Evolutionary conservation across 2,113 vertebrate species (phyloP), one percentile per base, ranked within the genome.

Genomic region (Notechis scutatus): DNA sequence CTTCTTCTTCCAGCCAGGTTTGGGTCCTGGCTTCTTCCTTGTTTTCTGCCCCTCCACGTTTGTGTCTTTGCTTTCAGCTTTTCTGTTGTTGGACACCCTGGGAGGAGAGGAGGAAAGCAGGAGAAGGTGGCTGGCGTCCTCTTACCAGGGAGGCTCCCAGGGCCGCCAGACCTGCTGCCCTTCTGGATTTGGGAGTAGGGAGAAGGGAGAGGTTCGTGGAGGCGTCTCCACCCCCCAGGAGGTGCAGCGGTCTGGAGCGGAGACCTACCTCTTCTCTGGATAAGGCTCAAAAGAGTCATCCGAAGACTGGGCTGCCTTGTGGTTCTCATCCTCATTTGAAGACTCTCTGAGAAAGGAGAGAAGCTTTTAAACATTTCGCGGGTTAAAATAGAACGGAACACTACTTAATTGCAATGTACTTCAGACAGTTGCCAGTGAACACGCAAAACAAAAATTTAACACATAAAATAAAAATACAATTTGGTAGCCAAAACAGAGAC

Each of bases 1-100:
- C 95, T 99, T 98, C 94, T 98, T 98, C 96, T 99, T 99, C 99
- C 99, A 99, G 95, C 99, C 99, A 0, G 99, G 99, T 96, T 99
- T 99, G 50, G 99, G 99, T 26, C 99, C 99, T 0, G 99, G 99
- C 91, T 99, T 99, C 97, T 98, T 99, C 91, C 98, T 98, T 81
- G 98, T 93, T 97, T 98, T 99, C 45, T 98, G 98, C 92, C 98
- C 98, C 90, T 98, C 96, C 0, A 91, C 47, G 20, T 98, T 98
- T 0, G 95, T 88, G 64, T 97, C 98, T 93, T 96, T 97, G 94
- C 92, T 95, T 34, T 96, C 98, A 0, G 81, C 96, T 90, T 98
- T 99, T 95, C 96, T 98, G 81, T 97, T 92, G 69, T 97, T 93
- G 54, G 97, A 94, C 34, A 95, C 81, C 94, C 97, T 97, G 23